These are phyloP conservation scores for Eupsittula cactorum DNA, from an alignment of 2,113 vertebrate species.

Conservation along the genomic window DNA sequence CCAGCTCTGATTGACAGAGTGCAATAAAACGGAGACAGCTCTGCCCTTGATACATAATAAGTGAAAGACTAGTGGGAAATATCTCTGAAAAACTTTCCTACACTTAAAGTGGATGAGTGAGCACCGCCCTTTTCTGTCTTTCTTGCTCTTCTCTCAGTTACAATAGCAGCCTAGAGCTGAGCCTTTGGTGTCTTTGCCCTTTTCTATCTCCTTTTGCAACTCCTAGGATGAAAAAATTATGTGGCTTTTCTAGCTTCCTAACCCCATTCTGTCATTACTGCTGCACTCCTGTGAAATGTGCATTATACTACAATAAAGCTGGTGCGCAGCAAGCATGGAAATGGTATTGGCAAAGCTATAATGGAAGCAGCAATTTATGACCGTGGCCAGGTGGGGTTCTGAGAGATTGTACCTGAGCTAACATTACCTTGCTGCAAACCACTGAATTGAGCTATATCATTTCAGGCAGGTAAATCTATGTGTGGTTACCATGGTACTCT, in stretches of 20 bases:
- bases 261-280: conserved; percentile 86
- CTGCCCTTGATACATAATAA: conserved; percentile 29
- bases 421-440: conserved; percentile 59
- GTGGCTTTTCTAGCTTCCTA: conserved; percentile 74
- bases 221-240: conserved; percentile 41
- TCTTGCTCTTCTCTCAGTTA: not conserved
- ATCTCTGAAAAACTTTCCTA: not conserved
- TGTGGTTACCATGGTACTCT: not conserved
- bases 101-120: not conserved
- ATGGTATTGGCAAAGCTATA: conserved; percentile 78
- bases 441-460: not conserved
- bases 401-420: conserved; percentile 66
- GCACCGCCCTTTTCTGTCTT: not conserved
- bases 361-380: conserved; percentile 79
- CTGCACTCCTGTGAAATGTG: conserved; percentile 71
- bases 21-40: conserved; percentile 37
- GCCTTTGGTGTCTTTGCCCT: not conserved
- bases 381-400: conserved; percentile 63
- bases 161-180: not conserved
- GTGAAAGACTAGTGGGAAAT: conserved; percentile 3
- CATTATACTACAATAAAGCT: conserved; percentile 76
- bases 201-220: not conserved
- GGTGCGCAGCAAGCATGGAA: conserved; percentile 77
- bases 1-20: conserved; percentile 30
- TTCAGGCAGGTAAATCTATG: not conserved